Base-by-base conservation (phyloP, 2,113 vertebrate species). In the Ascaphus truei region DNA sequence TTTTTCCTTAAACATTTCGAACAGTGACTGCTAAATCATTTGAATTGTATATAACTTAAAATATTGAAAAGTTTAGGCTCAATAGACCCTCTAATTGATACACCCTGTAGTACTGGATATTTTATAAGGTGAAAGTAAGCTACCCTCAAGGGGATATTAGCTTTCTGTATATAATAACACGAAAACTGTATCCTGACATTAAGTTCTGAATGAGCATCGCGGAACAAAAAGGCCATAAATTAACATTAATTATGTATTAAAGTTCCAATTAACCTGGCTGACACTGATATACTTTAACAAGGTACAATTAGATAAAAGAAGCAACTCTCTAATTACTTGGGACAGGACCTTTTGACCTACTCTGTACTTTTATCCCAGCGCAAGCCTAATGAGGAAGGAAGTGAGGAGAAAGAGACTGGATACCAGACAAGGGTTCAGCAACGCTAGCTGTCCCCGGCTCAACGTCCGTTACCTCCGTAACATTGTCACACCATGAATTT, bases 241-340 rank as follows among this genome's bases (percentile, higher is more conserved):
- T 91, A 88, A 77, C 89, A 91, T 93, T 82, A 90, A 93, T 92
- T 91, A 93, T 93, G 82, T 80, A 93, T 93, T 89, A 91, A 89
- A 89, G 86, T 89, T 88, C 87, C 89, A 91, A 90, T 92, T 91
- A 92, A 91, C 89, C 87, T 81, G 80, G 84, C 88, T 90, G 89
- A 91, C 88, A 91, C 86, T 83, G 90, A 88, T 90, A 91, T 88
- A 90, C 88, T 90, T 84, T 85, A 92, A 86, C 88, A 90, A 87
- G 88, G 85, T 84, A 86, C 84, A 79, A 81, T 86, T 85, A 88
- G 87, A 91, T 89, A 89, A 90, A 91, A 89, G 86, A 85, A 87
- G 79, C 78, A 85, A 86, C 88, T 90, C 86, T 87, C 88, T 91
- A 90, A 93, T 93, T 91, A 90, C 89, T 88, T 85, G 86, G 85